phyloP scores from a whole-genome alignment of 2,797 vertebrate species.

The Lagodon rhomboides region DNA sequence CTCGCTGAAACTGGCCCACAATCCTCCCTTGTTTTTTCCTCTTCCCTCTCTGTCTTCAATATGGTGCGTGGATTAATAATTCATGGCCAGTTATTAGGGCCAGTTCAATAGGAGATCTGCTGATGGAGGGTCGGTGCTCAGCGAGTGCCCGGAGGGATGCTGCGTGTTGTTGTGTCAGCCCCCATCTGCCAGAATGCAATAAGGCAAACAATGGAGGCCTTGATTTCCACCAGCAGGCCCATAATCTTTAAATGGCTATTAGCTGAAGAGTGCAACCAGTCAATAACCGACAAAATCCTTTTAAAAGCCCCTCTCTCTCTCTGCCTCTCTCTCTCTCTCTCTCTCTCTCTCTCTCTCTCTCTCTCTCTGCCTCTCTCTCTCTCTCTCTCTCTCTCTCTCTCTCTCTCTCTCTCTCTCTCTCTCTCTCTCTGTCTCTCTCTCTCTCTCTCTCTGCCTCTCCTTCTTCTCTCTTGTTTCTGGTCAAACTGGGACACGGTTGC shows the following conservation, averaged over 20 bases:
- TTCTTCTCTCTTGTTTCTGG: constrained; percentile 54
- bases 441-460: constrained; percentile 58
- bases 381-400: constrained; percentile 61
- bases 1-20: constrained; percentile 70
- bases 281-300: constrained; percentile 92
- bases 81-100: constrained; percentile 90
- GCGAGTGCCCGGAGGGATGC: constrained; percentile 88
- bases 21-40: constrained; percentile 73
- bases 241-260: constrained; percentile 95
- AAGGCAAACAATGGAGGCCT: constrained; percentile 92
- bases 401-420: constrained; percentile 46
- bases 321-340: constrained; percentile 61
- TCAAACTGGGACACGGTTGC: constrained; percentile 69
- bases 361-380: constrained; percentile 53
- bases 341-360: constrained; percentile 44
- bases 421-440: constrained; percentile 49
- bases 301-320: constrained; percentile 89
- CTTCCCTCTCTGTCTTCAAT: constrained; percentile 86
- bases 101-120: constrained; percentile 91
- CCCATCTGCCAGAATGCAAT: constrained; percentile 93
- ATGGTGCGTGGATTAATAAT: constrained; percentile 90
- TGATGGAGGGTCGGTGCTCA: constrained; percentile 88
- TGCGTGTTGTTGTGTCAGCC: constrained; percentile 92
- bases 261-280: constrained; percentile 93
- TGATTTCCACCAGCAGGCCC: constrained; percentile 92